Evolutionary conservation across 1,140 invertebrate genomes (phyloP), one percentile per base, ranked within the genome.

Genomic region (Drosophila subobscura): DNA sequence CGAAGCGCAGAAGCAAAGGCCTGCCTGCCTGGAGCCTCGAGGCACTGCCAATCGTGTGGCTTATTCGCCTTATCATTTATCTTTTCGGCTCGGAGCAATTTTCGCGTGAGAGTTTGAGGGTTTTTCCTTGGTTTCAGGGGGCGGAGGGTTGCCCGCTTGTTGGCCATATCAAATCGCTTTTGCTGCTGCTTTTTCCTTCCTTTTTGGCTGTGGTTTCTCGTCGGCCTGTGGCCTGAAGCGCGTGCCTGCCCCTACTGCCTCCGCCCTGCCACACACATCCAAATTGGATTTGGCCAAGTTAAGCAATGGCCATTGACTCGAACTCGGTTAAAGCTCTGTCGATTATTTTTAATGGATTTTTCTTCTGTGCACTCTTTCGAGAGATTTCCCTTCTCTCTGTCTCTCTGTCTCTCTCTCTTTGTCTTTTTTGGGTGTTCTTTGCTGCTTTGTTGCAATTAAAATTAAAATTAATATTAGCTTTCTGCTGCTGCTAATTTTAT

Each of bases 11-110:
- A 5, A 1, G 42, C n/a, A 16, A 20, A 20, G 25, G 7, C 22
- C 16, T 20, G 16, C 16, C 16, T 20, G 45, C 16, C 4, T 14
- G 10, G 33, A 8, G 10, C 29, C 44, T 14, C n/a, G 20, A 1
- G 22, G 53, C 25, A 41, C 40, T 20, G 40, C 46, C 53, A 53
- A 20, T 46, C 14, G 23, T n/a, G 7, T 51, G 25, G 49, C 59
- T 37, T 60, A 70, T 77, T 72, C 67, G 84, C 75, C 78, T 88
- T 88, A 88, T 88, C 83, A 88, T 88, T 88, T 88, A 89, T 88
- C 83, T 88, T 72, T 37, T 12, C 27, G 4, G 33, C 0, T 7
- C 8, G 3, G 10, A 4, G 33, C 72, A 65, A 74, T 74, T 74
- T 37, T 74, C 72, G 60, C 60, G 60, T 74, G 53, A 20, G 49